phyloP scores from a whole-genome alignment of 2,797 vertebrate species.

The Iguana delicatissima region DNA sequence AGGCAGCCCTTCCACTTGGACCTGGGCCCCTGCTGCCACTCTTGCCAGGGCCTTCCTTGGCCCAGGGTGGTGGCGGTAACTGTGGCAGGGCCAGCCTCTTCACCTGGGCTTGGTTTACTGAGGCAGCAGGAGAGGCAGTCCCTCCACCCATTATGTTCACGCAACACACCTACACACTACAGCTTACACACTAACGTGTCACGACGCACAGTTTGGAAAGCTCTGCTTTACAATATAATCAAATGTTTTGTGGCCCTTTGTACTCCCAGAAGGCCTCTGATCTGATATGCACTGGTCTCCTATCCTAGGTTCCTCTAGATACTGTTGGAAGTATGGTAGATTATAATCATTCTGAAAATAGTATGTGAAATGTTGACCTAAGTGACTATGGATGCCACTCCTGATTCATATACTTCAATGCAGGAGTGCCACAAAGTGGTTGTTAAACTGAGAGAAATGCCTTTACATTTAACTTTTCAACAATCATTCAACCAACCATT shows the following conservation, averaged over 20 bases:
- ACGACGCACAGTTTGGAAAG: too few species aligned
- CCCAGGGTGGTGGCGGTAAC: too few species aligned
- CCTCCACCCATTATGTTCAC: too few species aligned
- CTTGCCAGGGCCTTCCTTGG: too few species aligned
- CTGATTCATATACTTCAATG: conserved; percentile 3
- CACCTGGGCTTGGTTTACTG: too few species aligned
- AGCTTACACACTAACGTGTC: too few species aligned
- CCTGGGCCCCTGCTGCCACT: too few species aligned
- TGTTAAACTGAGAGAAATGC: conserved; percentile 32
- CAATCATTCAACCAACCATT: conserved; percentile 22
- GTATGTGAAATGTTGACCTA: conserved; percentile 22
- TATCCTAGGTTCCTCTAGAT: conserved; percentile 6
- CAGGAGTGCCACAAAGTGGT: not conserved
- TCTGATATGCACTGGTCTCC: conserved; percentile 20
- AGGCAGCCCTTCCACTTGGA: too few species aligned
- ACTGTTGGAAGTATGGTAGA: conserved; percentile 12
- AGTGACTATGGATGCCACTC: not conserved
- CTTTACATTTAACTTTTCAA: conserved; percentile 24
- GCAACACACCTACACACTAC: not conserved
- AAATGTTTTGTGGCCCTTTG: not conserved
- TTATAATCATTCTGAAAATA: not conserved
- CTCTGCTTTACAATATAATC: too few species aligned
- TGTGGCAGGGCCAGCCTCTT: too few species aligned
- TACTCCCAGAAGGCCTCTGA: not conserved
- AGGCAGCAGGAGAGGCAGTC: too few species aligned